Conservation (phyloP, 37 sponge, comb jelly and placozoan genomes). For the Sycon ciliatum region DNA sequence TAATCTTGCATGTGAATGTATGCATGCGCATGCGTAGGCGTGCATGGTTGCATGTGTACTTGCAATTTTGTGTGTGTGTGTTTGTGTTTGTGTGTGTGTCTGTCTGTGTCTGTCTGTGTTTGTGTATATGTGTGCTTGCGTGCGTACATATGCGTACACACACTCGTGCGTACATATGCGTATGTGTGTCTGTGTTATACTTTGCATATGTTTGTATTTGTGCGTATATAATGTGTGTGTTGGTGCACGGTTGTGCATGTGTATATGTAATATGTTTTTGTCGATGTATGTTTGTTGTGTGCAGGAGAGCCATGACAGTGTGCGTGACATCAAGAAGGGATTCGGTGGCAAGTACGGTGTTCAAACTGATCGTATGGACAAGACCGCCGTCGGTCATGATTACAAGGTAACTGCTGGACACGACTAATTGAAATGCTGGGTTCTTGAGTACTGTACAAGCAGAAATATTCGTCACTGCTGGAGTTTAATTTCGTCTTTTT, state of each 20-base stretch:
- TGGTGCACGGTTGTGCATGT: too few species aligned
- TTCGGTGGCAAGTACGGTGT: constrained; percentile 35
- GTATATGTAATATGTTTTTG: not conserved
- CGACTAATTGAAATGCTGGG: too few species aligned
- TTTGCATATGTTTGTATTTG: not conserved
- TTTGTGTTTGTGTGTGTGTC: not conserved
- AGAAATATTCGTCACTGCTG: too few species aligned
- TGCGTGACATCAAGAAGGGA: constrained; percentile 11
- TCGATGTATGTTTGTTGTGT: not conserved
- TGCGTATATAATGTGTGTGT: not conserved
- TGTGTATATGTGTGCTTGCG: constrained; percentile 10
- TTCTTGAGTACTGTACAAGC: too few species aligned
- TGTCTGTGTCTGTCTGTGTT: not conserved
- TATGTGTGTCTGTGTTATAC: constrained; percentile 19
- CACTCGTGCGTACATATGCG: not conserved
- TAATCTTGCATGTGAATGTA: too few species aligned
- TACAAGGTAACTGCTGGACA: too few species aligned
- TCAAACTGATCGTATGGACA: constrained; percentile 24
- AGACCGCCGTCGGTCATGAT: constrained; percentile 5
- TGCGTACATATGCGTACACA: not conserved
- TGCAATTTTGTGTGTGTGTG: not conserved
- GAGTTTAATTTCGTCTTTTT: too few species aligned
- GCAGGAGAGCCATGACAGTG: not conserved
- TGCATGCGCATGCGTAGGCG: not conserved
- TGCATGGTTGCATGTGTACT: not conserved